Conservation (phyloP, 2,797 vertebrate genomes). For the Myiotriccus ornatus region DNA sequence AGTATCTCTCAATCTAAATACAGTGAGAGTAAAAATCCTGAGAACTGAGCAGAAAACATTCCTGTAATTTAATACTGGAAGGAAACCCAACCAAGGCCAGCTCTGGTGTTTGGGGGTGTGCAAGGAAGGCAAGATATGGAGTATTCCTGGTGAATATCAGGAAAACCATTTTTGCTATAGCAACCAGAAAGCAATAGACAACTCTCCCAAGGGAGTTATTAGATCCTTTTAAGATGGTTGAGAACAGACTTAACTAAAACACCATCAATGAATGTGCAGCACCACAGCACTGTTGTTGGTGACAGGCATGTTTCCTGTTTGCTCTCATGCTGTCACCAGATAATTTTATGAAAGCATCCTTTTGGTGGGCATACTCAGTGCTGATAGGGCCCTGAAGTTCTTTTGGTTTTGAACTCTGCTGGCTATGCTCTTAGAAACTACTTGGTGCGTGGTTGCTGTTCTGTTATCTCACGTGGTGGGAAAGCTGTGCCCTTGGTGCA, state of each 20-base stretch:
- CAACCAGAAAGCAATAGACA: not conserved
- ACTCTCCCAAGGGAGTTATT: not conserved
- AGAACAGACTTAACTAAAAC: not conserved
- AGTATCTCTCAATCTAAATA: not conserved
- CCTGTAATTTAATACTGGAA: not conserved
- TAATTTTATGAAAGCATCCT: not conserved
- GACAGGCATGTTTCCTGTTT: not conserved
- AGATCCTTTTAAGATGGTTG: not conserved
- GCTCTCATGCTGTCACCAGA: not conserved
- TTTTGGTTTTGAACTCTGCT: not conserved
- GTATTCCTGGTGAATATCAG: not conserved
- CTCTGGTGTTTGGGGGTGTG: not conserved
- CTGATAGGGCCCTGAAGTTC: not conserved
- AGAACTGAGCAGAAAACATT: not conserved
- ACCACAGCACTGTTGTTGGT: not conserved
- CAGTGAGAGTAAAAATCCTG: not conserved
- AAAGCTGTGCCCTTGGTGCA: rapidly evolving
- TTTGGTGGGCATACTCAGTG: not conserved
- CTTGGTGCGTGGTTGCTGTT: not conserved
- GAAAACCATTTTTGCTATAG: not conserved
- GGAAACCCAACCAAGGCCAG: not conserved
- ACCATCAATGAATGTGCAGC: rapidly evolving
- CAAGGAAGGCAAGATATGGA: not conserved
- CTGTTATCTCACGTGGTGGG: rapidly evolving
- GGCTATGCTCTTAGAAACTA: not conserved